A percentile compares a stretch with the other conserved stretches of the same genome.
Conservation (phyloP, 2,888 invertebrate genomes). For the Achlya flavicornis region DNA sequence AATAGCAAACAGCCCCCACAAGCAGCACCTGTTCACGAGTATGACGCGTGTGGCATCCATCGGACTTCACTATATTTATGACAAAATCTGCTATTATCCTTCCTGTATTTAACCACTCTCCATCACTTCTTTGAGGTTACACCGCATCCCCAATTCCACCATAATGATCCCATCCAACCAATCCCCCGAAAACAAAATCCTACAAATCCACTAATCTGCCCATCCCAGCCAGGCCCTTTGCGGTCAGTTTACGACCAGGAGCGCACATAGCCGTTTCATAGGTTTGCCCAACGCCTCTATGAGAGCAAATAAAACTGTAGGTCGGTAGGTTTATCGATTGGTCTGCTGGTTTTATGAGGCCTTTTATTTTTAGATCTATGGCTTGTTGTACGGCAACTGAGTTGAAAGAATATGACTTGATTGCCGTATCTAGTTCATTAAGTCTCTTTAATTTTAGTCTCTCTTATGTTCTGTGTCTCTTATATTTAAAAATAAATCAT, state of each 20-base stretch:
- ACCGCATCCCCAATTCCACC: background rate
- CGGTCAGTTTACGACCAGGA: conserved; percentile 19
- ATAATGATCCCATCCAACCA: background rate
- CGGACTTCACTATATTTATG: too few species aligned
- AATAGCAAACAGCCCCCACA: too few species aligned
- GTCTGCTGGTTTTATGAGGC: background rate
- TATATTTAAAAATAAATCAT: too few species aligned
- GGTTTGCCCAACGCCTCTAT: conserved; percentile 17
- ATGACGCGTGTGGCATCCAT: too few species aligned
- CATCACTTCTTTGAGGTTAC: too few species aligned
- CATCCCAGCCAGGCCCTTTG: conserved; percentile 2
- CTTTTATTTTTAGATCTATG: background rate
- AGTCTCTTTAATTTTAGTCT: background rate
- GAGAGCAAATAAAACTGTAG: conserved; percentile 21
- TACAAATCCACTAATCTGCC: background rate
- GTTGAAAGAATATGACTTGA: background rate
- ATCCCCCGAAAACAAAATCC: background rate
- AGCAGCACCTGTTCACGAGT: too few species aligned
- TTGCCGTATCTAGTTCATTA: background rate
- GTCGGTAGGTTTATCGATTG: conserved; percentile 9
- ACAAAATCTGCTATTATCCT: too few species aligned
- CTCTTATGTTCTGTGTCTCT: too few species aligned
- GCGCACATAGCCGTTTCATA: conserved; percentile 16
- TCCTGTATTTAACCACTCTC: too few species aligned
- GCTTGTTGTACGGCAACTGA: background rate